phyloP scores from a whole-genome alignment of 37 sponge, comb jelly and placozoan genomes.

The Ephydatia muelleri region DNA sequence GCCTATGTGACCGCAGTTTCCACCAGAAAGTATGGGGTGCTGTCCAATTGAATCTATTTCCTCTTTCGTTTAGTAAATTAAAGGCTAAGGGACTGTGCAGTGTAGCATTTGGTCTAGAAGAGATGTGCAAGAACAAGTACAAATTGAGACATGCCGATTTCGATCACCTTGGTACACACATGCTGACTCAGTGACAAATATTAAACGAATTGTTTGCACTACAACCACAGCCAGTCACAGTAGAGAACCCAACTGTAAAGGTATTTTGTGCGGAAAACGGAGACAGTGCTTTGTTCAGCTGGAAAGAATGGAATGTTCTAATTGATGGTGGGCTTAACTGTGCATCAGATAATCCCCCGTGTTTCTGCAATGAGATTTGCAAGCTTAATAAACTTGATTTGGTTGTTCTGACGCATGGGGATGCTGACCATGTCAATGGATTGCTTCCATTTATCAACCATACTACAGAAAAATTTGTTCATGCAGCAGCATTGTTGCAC shows the following conservation, averaged over 20 bases:
- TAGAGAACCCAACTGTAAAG: neutral
- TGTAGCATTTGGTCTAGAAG: no score
- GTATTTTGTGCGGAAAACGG: constrained; percentile 8
- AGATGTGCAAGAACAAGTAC: no score
- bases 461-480: neutral
- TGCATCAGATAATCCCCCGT: neutral
- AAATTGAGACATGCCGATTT: no score
- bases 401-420: constrained; percentile 21
- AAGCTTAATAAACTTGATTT: neutral
- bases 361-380: neutral
- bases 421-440: constrained; percentile 7
- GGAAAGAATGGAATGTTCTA: constrained; percentile 7
- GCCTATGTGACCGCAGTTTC: neutral
- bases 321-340: constrained; percentile 6
- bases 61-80: neutral
- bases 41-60: neutral
- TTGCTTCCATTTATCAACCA: neutral
- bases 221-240: neutral
- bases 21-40: neutral
- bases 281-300: constrained; percentile 11
- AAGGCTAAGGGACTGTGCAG: neutral
- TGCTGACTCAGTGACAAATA: neutral
- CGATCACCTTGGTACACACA: neutral
- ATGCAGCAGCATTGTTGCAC: neutral
- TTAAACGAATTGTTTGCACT: neutral